Conservation (phyloP, 2,797 vertebrate genomes). For the Brotula barbata region DNA sequence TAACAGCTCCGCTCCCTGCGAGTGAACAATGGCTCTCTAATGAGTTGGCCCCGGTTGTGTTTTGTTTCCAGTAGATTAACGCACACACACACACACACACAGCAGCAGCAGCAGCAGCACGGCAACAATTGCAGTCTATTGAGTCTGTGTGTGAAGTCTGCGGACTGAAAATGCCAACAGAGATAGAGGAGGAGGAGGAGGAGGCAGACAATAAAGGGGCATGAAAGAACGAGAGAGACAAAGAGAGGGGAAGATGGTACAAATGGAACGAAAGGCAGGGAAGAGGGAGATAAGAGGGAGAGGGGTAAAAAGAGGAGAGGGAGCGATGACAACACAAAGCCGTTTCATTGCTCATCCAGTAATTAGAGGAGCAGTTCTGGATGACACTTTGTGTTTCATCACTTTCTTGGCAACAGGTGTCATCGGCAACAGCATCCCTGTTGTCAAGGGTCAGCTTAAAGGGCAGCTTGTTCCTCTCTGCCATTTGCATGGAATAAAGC, state of each 20-base stretch:
- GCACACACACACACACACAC: too few species aligned
- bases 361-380: conserved; percentile 24
- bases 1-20: too few species aligned
- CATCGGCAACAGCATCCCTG: conserved; percentile 7
- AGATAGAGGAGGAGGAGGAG: conserved; percentile 42
- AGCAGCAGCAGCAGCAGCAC: conserved; percentile 3
- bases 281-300: conserved; percentile 1
- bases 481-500: conserved; percentile 14
- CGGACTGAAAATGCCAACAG: conserved; percentile 70
- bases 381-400: conserved; percentile 19
- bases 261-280: conserved; percentile 18
- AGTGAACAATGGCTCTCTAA: conserved; percentile 62
- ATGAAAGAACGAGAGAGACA: conserved; percentile 12
- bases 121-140: conserved; percentile 39
- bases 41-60: conserved; percentile 36
- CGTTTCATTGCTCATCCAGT: conserved; percentile 12
- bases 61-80: conserved; percentile 62
- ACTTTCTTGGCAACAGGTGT: conserved; percentile 13
- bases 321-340: background rate
- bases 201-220: conserved; percentile 2
- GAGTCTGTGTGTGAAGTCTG: conserved; percentile 56
- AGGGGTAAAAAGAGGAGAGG: conserved; percentile 12
- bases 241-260: too few species aligned
- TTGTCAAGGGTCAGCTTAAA: conserved; percentile 27
- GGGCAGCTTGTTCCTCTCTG: conserved; percentile 15